A percentile compares a stretch with the other conserved stretches of the same genome.
phyloP scores from a whole-genome alignment of 2,113 vertebrate genomes.

The rabbit (Oryctolagus cuniculus) region DNA sequence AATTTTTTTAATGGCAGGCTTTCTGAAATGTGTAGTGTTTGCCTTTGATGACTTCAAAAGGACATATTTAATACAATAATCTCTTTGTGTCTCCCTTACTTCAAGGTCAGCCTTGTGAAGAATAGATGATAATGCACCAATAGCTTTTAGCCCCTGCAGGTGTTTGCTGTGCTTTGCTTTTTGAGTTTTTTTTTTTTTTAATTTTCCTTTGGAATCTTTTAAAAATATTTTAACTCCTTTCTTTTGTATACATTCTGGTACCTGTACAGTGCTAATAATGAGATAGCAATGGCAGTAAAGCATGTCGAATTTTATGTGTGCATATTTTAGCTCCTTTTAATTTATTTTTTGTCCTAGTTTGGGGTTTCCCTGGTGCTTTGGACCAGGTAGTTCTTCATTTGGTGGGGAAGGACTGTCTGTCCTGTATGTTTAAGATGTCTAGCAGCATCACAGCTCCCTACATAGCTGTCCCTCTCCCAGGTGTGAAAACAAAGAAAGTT shows the following conservation, averaged over 20 bases:
- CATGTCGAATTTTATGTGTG: neutral
- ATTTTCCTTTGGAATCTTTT: neutral
- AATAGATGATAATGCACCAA: constrained; percentile 40
- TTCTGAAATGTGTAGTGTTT: constrained; percentile 65
- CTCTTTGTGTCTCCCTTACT: constrained; percentile 59
- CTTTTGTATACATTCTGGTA: neutral
- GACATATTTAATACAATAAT: constrained; percentile 24
- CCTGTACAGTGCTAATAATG: neutral
- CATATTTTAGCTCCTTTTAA: constrained; percentile 48
- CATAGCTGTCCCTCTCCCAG: neutral
- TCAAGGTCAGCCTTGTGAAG: constrained; percentile 62
- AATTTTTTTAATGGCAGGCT: constrained; percentile 19
- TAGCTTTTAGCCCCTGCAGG: constrained; percentile 5
- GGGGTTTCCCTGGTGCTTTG: neutral
- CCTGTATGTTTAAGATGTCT: neutral
- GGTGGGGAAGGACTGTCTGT: neutral
- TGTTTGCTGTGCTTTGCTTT: constrained; percentile 61
- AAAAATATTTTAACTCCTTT: constrained; percentile 39
- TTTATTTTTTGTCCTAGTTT: constrained; percentile 40
- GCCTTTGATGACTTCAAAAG: constrained; percentile 49
- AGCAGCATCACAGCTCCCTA: neutral
- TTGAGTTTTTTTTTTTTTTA: neutral
- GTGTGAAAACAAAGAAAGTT: constrained; percentile 28
- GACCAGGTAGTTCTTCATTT: neutral
- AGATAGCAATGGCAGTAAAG: constrained; percentile 17